Base-by-base conservation (phyloP, 2,113 vertebrate genomes). In the Taxidea taxus region DNA sequence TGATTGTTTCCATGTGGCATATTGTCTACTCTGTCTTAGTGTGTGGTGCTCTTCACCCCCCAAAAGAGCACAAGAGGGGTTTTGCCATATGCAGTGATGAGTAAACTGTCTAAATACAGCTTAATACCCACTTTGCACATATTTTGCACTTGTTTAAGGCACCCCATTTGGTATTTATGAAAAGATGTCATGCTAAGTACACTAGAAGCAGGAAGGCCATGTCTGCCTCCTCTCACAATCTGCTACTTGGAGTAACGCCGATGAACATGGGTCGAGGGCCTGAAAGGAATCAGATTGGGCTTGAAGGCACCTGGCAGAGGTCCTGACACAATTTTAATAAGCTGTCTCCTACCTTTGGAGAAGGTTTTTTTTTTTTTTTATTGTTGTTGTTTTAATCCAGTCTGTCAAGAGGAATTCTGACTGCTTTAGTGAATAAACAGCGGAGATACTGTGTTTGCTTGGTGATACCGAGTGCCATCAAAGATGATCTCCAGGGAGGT, bases 311-410 rank as follows among this genome's bases (percentile, higher is more conserved):
- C 92, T 81, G 83, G 47, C 82, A 44, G 82, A 27, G 56, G 56
- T 37, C 78, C 66, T 91, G 96, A 94, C 78, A 83, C 75, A 96
- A 51, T 80, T 94, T 84, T 97, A 97, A 97, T 92, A 92, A 97
- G 78, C 89, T 84, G 91, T 70, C 89, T 91, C 70, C 49, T 96
- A 87, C 87, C 93, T 96, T 86, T 56, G 23, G 47, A 84, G 54
- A 25, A 68, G 82, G 66, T 25, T 29, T 51, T 90, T 91, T 39
- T 37, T 6, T 31, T 64, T 84, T 91, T n/a, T 16, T n/a, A n/a
- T 7, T n/a, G 58, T 87, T 87, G 25, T 64, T 90, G 89, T 42
- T 37, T 8, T 66, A 81, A 88, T 90, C 51, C 5, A 47, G 34
- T 68, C 86, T 90, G 34, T 86, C 78, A 29, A 39, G 90, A 91